phyloP scores from a whole-genome alignment of 1,140 invertebrate genomes.

The Metopolophium dirhodum region DNA sequence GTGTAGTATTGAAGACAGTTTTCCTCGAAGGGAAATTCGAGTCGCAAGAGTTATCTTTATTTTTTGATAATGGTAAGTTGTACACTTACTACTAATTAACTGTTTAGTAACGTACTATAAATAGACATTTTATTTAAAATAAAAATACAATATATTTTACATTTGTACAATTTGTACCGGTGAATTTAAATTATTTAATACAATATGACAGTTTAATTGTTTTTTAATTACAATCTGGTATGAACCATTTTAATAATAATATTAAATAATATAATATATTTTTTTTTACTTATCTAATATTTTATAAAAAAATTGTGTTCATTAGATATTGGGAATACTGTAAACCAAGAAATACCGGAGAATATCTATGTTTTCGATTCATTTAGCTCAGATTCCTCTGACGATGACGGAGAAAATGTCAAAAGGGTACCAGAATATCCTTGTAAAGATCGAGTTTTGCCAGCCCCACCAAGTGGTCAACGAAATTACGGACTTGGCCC shows the following conservation, averaged over 20 bases:
- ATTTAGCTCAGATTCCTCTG: constrained; percentile 59
- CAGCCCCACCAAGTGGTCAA: not conserved
- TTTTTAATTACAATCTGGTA: not conserved
- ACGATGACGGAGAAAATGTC: constrained; percentile 30
- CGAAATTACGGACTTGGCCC: constrained; percentile 58
- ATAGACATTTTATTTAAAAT: not conserved
- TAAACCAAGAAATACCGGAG: constrained; percentile 23
- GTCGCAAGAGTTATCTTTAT: constrained; percentile 59
- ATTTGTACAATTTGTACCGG: not conserved
- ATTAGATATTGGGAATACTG: not conserved
- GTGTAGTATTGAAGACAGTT: constrained; percentile 36
- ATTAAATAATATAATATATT: not conserved
- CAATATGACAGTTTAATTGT: not conserved
- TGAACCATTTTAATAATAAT: not conserved
- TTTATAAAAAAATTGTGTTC: not conserved
- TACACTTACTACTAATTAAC: not conserved
- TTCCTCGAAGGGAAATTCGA: constrained; percentile 59
- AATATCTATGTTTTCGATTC: constrained; percentile 57
- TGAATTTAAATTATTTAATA: not conserved
- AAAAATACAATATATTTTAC: not conserved
- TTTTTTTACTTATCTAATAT: not conserved
- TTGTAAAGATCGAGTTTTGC: constrained; percentile 39
- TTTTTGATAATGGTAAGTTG: constrained; percentile 59
- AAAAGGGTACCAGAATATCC: constrained; percentile 16
- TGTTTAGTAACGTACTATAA: not conserved